Evolutionary conservation across 1,140 invertebrate genomes (phyloP).

Genomic region (Zaprionus inermis): DNA sequence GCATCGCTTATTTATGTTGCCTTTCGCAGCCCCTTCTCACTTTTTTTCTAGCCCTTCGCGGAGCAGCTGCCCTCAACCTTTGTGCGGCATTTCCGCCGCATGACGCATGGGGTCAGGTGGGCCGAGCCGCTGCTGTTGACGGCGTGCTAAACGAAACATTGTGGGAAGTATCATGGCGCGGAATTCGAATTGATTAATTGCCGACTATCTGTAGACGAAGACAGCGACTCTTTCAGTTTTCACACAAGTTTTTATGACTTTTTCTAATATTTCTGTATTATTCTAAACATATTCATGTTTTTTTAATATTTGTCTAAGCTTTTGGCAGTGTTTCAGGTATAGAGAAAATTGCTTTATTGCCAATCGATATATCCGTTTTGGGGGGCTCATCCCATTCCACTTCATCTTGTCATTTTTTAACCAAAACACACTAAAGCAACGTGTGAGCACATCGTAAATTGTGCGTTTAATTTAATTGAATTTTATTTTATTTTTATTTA

Average conservation of each 20-base stretch:
- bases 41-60: background rate
- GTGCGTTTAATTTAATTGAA: conserved; percentile 61
- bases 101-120: conserved; percentile 12
- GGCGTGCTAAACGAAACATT: background rate
- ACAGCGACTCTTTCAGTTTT: background rate
- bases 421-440: background rate
- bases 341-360: background rate
- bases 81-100: conserved; percentile 13
- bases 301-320: background rate
- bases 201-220: background rate
- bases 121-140: background rate
- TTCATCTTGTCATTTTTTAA: no score
- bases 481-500: conserved; percentile 63
- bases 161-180: background rate
- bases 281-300: background rate
- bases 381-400: conserved; percentile 4
- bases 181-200: background rate
- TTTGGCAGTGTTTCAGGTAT: background rate
- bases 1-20: conserved; percentile 12
- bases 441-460: conserved; percentile 22
- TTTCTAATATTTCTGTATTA: background rate
- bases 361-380: background rate
- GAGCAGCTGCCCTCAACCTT: conserved; percentile 16
- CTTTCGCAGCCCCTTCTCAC: background rate
- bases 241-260: background rate